Percentiles rank a stretch among this genome's conserved stretches.
Evolutionary conservation across 2,797 vertebrate species (phyloP).

Genomic region (Pteronotus mesoamericanus): DNA sequence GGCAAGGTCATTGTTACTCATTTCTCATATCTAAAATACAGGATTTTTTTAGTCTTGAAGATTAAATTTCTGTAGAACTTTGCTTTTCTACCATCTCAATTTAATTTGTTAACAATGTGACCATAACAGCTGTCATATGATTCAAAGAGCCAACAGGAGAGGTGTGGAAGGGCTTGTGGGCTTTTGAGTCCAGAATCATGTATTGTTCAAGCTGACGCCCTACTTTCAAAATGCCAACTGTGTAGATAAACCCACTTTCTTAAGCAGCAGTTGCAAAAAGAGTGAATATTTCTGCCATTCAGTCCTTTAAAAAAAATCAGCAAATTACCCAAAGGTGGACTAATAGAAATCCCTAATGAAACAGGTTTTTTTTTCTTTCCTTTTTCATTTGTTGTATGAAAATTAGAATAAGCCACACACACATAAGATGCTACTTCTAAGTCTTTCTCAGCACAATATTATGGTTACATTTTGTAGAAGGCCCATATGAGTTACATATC

Average conservation of each 20-base stretch:
- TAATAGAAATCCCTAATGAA: not conserved
- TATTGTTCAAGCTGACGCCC: not conserved
- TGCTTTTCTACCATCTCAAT: not conserved
- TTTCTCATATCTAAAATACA: slow-evolving; percentile 40
- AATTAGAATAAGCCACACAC: not conserved
- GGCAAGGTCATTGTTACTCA: not conserved
- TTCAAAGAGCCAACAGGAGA: not conserved
- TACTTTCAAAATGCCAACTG: not conserved
- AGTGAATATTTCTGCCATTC: not conserved
- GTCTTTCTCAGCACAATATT: not conserved
- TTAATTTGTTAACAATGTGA: not conserved
- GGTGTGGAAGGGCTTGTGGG: not conserved
- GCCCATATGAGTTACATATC: not conserved
- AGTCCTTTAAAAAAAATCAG: slow-evolving; percentile 37
- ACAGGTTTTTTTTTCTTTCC: not conserved
- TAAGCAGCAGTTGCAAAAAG: slow-evolving; percentile 11
- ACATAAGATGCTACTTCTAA: not conserved
- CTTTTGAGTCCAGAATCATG: not conserved
- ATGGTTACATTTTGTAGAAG: slow-evolving; percentile 21
- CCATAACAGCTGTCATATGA: not conserved
- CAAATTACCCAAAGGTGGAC: not conserved
- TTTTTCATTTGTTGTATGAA: not conserved
- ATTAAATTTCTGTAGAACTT: not conserved
- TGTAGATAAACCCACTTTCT: not conserved
- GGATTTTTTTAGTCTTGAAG: not conserved